Evolutionary conservation across 2,113 vertebrate genomes (phyloP).

Genomic region (Muscicapa adusta): DNA sequence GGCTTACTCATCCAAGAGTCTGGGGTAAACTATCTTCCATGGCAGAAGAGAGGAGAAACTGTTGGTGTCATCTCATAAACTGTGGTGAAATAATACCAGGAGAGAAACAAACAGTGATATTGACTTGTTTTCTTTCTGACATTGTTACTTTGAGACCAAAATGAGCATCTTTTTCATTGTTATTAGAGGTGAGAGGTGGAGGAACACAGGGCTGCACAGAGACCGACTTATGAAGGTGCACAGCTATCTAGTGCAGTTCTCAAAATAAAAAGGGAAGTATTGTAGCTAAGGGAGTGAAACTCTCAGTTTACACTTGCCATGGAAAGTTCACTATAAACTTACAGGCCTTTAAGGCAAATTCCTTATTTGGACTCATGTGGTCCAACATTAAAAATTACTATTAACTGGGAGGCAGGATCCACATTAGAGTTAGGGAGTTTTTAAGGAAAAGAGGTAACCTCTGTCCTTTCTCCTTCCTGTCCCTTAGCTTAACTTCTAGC

Average conservation of each 20-base stretch:
- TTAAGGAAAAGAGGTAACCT: neutral
- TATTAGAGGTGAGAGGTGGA: neutral
- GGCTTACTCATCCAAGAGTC: neutral
- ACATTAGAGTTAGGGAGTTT: neutral
- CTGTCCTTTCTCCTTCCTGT: neutral
- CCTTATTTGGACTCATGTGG: neutral
- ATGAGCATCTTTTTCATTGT: neutral
- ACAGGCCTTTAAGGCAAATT: neutral
- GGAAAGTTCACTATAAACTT: neutral
- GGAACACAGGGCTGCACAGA: neutral
- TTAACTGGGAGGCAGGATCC: neutral
- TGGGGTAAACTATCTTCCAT: neutral
- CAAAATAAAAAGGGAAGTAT: neutral
- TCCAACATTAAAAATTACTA: neutral
- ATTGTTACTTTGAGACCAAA: neutral
- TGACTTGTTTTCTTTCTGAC: neutral
- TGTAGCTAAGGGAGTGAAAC: neutral
- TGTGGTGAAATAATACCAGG: neutral
- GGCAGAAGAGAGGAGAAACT: neutral
- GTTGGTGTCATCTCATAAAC: neutral
- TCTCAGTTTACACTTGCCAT: neutral
- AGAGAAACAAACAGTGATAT: neutral
- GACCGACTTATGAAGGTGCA: rapidly evolving
- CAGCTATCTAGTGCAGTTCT: neutral
- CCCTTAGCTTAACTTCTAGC: neutral